Percentiles rank a stretch among this genome's conserved stretches.
phyloP scores from a whole-genome alignment of 2,888 invertebrate species.

The Escarpia spicata region DNA sequence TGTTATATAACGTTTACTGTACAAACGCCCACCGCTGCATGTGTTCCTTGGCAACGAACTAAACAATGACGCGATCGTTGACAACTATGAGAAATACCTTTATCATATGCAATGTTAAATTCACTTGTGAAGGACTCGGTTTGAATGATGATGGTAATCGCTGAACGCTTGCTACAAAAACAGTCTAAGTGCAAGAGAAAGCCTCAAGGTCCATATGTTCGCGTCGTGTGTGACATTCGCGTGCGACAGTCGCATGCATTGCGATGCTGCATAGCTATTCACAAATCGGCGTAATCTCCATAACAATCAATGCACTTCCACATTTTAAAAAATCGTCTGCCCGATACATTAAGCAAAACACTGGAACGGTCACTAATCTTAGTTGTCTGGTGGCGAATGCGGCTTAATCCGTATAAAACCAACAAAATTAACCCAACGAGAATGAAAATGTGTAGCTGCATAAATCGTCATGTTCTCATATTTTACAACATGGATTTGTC shows the following conservation, averaged over 20 bases:
- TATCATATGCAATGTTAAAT: not conserved
- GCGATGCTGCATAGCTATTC: not conserved
- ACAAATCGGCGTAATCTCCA: not conserved
- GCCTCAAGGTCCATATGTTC: too few species aligned
- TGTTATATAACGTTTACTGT: too few species aligned
- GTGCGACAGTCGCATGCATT: not conserved
- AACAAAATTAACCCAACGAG: not conserved
- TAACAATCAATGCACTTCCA: slow-evolving; percentile 7
- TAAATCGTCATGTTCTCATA: not conserved
- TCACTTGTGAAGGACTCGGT: too few species aligned
- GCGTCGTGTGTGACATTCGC: not conserved
- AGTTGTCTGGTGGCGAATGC: not conserved
- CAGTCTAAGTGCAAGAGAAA: too few species aligned
- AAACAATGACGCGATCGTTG: not conserved
- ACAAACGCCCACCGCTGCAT: not conserved
- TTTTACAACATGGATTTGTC: not conserved
- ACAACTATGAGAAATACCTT: not conserved
- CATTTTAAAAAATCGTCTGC: not conserved
- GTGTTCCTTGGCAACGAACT: not conserved
- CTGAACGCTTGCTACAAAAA: too few species aligned
- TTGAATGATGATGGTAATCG: too few species aligned
- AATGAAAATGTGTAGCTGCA: not conserved
- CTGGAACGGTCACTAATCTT: not conserved
- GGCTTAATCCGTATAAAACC: not conserved
- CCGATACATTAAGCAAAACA: not conserved